These are phyloP conservation scores for Cavia porcellus DNA, from an alignment of 2,113 vertebrate genomes.

Conservation along the genomic window DNA sequence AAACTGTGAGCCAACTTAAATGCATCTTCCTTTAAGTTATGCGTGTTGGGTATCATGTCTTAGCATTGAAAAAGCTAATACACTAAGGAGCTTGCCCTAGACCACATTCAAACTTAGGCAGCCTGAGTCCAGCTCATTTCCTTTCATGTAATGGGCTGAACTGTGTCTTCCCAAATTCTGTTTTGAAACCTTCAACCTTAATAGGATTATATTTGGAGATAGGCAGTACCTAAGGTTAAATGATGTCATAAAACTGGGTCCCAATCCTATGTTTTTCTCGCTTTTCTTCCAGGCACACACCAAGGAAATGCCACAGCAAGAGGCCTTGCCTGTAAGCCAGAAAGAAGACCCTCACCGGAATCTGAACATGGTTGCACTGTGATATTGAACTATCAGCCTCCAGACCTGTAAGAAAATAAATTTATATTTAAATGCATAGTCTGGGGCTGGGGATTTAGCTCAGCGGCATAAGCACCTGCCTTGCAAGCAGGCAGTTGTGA, in stretches of 20 bases:
- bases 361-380: not conserved
- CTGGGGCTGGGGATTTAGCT: too few species aligned
- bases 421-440: not conserved
- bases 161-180: not conserved
- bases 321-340: not conserved
- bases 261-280: not conserved
- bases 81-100: not conserved
- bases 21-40: not conserved
- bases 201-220: not conserved
- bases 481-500: too few species aligned
- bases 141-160: not conserved
- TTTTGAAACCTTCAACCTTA: not conserved
- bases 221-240: not conserved
- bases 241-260: not conserved
- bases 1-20: not conserved
- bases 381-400: not conserved
- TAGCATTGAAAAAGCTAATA: not conserved
- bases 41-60: not conserved
- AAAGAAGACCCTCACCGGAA: not conserved
- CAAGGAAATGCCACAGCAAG: not conserved
- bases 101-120: not conserved
- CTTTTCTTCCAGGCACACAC: not conserved
- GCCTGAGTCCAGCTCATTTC: not conserved
- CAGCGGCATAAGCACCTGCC: too few species aligned
- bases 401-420: conserved; percentile 17